Percentiles rank a stretch among this genome's conserved stretches.
Evolutionary conservation across 2,888 invertebrate genomes (phyloP).

Genomic region (Sesia bembeciformis): DNA sequence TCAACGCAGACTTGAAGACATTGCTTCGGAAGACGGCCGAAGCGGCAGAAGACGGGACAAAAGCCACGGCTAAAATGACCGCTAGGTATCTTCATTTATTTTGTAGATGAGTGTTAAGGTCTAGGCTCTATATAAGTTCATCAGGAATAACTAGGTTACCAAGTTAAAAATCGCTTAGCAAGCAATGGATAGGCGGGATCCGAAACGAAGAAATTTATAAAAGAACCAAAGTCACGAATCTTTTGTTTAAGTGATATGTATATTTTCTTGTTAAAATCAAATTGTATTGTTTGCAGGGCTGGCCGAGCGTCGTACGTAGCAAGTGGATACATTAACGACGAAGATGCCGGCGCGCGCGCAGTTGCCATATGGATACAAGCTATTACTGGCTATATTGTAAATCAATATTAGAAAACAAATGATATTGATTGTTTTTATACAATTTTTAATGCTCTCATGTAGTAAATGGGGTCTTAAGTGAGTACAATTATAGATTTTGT

Average conservation of each 20-base stretch:
- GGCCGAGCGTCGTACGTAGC: conserved; percentile 84
- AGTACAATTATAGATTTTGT: no score
- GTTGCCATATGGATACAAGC: conserved; percentile 77
- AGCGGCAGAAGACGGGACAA: conserved; percentile 60
- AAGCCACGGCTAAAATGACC: conserved; percentile 67
- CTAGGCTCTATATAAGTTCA: not conserved
- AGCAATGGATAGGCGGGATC: no score
- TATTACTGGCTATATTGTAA: conserved; percentile 17
- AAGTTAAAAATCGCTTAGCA: no score
- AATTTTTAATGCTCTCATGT: no score
- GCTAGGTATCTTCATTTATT: conserved; percentile 52
- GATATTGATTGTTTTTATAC: no score
- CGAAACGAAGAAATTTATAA: conserved; percentile 2
- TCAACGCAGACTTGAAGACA: conserved; percentile 25
- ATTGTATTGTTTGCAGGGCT: conserved; percentile 50
- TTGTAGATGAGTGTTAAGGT: no score
- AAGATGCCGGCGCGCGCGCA: conserved; percentile 83
- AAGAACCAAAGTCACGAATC: no score
- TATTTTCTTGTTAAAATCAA: not conserved
- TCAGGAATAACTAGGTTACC: not conserved
- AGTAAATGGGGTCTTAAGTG: no score
- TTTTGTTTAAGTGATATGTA: no score
- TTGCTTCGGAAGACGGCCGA: conserved; percentile 38
- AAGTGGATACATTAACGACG: conserved; percentile 53
- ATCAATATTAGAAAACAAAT: no score